Evolutionary conservation across 1,140 invertebrate species (phyloP).

Genomic region (Trissolcus basalis): DNA sequence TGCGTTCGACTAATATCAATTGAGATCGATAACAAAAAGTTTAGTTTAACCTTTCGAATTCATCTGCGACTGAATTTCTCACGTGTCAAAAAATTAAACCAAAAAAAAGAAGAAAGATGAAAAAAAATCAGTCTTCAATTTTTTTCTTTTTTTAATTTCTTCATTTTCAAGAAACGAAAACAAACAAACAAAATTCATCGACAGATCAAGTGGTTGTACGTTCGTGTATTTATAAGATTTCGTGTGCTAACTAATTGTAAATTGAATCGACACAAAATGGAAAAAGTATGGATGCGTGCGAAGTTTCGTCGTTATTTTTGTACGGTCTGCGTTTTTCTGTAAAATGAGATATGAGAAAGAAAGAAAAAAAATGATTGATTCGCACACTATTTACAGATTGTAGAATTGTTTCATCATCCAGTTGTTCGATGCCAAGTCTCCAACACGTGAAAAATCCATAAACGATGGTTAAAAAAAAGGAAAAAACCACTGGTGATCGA

Average conservation of each 20-base stretch:
- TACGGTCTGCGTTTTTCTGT: constrained; percentile 10
- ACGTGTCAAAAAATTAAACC: no score
- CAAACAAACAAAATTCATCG: no score
- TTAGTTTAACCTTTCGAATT: not conserved
- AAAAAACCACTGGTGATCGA: not conserved
- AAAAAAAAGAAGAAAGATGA: no score
- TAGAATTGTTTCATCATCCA: constrained; percentile 33
- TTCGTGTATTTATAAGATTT: no score
- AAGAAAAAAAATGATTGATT: constrained; percentile 5
- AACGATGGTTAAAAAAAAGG: constrained; percentile 3
- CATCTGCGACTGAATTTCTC: not conserved
- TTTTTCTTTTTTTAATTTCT: no score
- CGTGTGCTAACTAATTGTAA: no score
- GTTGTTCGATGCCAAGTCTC: constrained; percentile 37
- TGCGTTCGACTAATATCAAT: not conserved
- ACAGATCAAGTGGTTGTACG: no score
- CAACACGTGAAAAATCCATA: constrained; percentile 29
- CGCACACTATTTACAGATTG: constrained; percentile 1
- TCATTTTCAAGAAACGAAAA: no score
- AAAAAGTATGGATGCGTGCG: not conserved
- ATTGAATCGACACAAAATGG: no score
- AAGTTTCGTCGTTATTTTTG: constrained; percentile 35
- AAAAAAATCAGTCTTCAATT: no score
- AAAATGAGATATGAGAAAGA: no score
- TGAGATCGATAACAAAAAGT: not conserved